Evolutionary conservation across 2,888 invertebrate genomes (phyloP), one percentile per base, ranked within the genome.

Genomic region (Bursaphelenchus okinawaensis): DNA sequence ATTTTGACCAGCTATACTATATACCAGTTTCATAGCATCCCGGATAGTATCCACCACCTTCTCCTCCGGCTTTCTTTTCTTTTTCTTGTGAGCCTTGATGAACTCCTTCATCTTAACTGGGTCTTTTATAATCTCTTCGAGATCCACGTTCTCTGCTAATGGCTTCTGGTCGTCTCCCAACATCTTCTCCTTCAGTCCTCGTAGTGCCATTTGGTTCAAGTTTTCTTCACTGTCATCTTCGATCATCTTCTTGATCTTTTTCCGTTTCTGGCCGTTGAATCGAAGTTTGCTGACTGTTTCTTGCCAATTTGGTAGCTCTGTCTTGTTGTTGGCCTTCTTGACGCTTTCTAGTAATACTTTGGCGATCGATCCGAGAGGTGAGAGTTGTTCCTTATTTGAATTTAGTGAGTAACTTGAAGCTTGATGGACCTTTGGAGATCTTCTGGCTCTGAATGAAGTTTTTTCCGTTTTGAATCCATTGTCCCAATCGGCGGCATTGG

Each of bases 1-100:
- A 28, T 75, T 72, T 19, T 70, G 31, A 0, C 73, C 73, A 3
- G 63, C 55, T 56, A 72, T 19, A 19, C 65, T 61, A 3, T 70
- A 24, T 7, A 67, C 69, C 2, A 75, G 29, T 52, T 75, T 73
- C 3, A 72, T 59, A 7, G 56, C 68, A 1, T 68, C 68, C 12
- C 68, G 58, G 22, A 68, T 19, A 7, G 68, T 20, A 20, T 65
- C 28, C 27, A 68, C 50, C 28, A 63, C 27, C 19, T 22, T 63
- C 29, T 66, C 24, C 23, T 50, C 64, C 24, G 63, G 63, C 51
- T 59, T 59, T n/a, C 40, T 40, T 27, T 59, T 59, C 24, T 50
- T 50, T 23, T 16, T 16, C 19, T 52, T 50, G 19, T 50, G 23
- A 8, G 50, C 20, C 8, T 4, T 23, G 50, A 59, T 40, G 24